Percentiles rank a stretch among this genome's conserved stretches.
Conservation (phyloP, 2,888 invertebrate species). For the Lagria hirta region DNA sequence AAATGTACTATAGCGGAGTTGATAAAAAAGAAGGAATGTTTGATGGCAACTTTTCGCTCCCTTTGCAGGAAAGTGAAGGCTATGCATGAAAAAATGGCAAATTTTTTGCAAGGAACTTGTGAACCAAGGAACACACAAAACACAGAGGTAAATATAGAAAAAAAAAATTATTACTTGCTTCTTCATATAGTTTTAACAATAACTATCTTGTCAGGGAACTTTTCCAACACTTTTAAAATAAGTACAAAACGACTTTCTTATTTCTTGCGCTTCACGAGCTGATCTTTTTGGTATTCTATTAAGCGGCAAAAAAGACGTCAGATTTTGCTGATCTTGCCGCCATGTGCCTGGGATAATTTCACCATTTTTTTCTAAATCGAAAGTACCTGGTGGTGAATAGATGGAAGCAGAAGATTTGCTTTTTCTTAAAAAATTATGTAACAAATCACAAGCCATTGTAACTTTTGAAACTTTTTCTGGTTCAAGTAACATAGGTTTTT, state of each 20-base stretch:
- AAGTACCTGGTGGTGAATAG: conserved; percentile 1
- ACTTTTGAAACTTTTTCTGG: conserved; percentile 20
- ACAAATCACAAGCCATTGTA: conserved; percentile 26
- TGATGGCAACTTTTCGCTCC: conserved; percentile 56
- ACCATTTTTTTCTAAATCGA: conserved; percentile 2
- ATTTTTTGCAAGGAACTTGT: conserved; percentile 29
- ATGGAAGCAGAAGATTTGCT: background rate
- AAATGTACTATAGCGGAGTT: conserved; percentile 50
- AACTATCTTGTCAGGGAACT: conserved; percentile 1
- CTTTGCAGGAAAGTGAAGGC: conserved; percentile 46
- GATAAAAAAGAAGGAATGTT: conserved; percentile 57
- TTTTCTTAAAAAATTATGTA: conserved; percentile 28
- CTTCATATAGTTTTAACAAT: too few species aligned
- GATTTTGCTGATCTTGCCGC: background rate
- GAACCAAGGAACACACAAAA: background rate
- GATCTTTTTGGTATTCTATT: background rate
- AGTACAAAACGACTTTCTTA: background rate
- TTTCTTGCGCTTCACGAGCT: background rate
- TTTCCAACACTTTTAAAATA: background rate
- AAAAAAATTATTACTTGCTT: too few species aligned
- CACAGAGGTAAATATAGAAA: conserved; percentile 2
- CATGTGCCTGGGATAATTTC: background rate
- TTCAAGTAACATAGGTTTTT: conserved; percentile 24
- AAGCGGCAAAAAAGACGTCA: background rate
- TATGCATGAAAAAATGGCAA: conserved; percentile 15